Percentiles rank a stretch among this genome's conserved stretches.
phyloP scores from a whole-genome alignment of 2,888 invertebrate species.

The Cetonia aurata region DNA sequence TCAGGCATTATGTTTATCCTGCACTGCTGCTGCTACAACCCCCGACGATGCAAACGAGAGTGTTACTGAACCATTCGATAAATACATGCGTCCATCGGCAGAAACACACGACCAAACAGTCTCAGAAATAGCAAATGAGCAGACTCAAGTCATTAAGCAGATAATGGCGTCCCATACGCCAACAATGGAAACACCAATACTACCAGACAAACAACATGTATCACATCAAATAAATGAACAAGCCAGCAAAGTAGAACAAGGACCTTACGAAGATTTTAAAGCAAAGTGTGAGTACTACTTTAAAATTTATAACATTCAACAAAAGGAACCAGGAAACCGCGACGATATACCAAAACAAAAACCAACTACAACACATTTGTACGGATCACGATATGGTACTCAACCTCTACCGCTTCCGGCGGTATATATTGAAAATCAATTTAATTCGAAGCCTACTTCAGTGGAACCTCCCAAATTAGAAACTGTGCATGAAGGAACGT shows the following conservation, averaged over 20 bases:
- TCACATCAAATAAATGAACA: constrained; percentile 19
- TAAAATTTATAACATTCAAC: constrained; percentile 15
- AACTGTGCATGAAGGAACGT: not conserved
- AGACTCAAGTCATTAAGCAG: constrained; percentile 62
- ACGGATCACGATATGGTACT: constrained; percentile 15
- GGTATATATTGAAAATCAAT: constrained; percentile 2
- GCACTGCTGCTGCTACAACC: constrained; percentile 9
- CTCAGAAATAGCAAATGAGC: constrained; percentile 59
- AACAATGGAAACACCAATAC: constrained; percentile 47
- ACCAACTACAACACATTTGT: constrained; percentile 10
- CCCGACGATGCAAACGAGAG: constrained; percentile 1
- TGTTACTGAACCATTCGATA: constrained; percentile 25
- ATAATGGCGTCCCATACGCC: constrained; percentile 57
- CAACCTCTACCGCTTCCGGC: not conserved
- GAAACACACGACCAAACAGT: constrained; percentile 52
- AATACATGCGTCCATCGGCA: constrained; percentile 24
- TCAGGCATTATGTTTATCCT: constrained; percentile 9
- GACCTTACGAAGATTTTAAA: constrained; percentile 57
- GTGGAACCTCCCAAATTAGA: not conserved
- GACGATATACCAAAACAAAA: constrained; percentile 52
- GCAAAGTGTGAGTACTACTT: constrained; percentile 58
- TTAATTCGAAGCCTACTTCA: constrained; percentile 1
- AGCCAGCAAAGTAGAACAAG: constrained; percentile 47
- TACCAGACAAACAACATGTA: constrained; percentile 25
- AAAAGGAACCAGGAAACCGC: constrained; percentile 8